Conservation (phyloP, 2,888 invertebrate species). For the Nemurella pictetii region DNA sequence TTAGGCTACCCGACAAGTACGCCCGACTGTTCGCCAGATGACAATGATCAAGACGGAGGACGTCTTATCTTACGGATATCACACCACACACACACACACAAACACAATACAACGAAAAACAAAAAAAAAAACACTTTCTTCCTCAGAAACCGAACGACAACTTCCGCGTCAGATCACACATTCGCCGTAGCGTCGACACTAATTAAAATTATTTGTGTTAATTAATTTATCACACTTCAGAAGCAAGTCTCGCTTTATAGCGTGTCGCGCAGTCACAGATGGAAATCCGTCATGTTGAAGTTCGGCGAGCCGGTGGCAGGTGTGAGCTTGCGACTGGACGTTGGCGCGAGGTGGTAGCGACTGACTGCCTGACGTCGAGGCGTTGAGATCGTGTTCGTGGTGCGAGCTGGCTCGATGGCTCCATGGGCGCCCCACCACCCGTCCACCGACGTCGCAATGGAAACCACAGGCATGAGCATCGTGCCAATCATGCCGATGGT, state of each 20-base stretch:
- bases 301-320: background rate
- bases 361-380: background rate
- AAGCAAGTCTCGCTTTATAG: no score
- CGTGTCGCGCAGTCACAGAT: background rate
- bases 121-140: background rate
- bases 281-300: background rate
- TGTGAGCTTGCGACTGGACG: no score
- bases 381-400: background rate
- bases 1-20: background rate
- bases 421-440: background rate
- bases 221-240: no score
- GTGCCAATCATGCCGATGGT: no score
- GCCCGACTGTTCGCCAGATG: background rate
- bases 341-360: background rate
- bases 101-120: no score
- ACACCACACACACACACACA: background rate
- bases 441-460: background rate
- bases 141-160: background rate
- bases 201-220: background rate
- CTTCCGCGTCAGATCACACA: background rate
- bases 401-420: background rate
- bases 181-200: background rate
- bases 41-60: background rate
- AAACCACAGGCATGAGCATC: no score
- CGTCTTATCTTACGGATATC: background rate